Percentiles rank a stretch among this genome's conserved stretches.
phyloP scores from a whole-genome alignment of 2,888 invertebrate genomes.

The Tipula vernalis region DNA sequence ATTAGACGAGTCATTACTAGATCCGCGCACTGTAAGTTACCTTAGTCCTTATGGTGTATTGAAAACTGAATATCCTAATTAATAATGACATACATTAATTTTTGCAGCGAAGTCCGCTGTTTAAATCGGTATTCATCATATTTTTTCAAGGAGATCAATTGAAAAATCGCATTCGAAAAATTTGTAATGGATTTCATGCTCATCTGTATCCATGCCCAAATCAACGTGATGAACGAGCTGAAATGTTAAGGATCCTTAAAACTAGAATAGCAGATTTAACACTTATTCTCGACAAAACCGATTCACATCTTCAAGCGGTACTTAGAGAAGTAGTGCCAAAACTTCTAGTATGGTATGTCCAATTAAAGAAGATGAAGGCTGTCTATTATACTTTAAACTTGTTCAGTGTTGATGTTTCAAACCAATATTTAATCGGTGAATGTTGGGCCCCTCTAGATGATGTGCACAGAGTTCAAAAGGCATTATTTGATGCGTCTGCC shows the following conservation, averaged over 20 bases:
- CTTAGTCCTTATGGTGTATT: too few relatives aligned
- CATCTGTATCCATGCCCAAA: slow-evolving; percentile 80
- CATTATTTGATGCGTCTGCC: slow-evolving; percentile 70
- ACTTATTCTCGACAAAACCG: slow-evolving; percentile 64
- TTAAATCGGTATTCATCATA: slow-evolving; percentile 70
- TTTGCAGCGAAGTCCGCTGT: slow-evolving; percentile 40
- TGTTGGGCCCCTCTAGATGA: slow-evolving; percentile 74
- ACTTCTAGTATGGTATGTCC: slow-evolving; percentile 67
- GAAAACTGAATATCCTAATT: too few relatives aligned
- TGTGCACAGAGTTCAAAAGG: slow-evolving; percentile 57
- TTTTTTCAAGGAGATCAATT: slow-evolving; percentile 79
- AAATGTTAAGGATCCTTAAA: slow-evolving; percentile 72
- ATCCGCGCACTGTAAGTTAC: slow-evolving; percentile 46
- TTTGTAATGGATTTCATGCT: slow-evolving; percentile 77
- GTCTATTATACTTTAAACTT: slow-evolving; percentile 89
- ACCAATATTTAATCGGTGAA: slow-evolving; percentile 81
- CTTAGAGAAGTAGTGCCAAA: slow-evolving; percentile 68
- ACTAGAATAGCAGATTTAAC: slow-evolving; percentile 71
- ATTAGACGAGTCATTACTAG: slow-evolving; percentile 58
- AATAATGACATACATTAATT: neutral
- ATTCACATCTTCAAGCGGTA: slow-evolving; percentile 72
- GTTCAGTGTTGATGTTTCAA: slow-evolving; percentile 83
- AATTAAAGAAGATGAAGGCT: slow-evolving; percentile 81
- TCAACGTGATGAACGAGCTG: slow-evolving; percentile 59
- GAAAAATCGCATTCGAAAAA: slow-evolving; percentile 74